Percentiles rank a stretch among this genome's conserved stretches.
These are phyloP conservation scores for Ceratina calcarata DNA, from an alignment of 1,140 invertebrate species.

Conservation along the genomic window DNA sequence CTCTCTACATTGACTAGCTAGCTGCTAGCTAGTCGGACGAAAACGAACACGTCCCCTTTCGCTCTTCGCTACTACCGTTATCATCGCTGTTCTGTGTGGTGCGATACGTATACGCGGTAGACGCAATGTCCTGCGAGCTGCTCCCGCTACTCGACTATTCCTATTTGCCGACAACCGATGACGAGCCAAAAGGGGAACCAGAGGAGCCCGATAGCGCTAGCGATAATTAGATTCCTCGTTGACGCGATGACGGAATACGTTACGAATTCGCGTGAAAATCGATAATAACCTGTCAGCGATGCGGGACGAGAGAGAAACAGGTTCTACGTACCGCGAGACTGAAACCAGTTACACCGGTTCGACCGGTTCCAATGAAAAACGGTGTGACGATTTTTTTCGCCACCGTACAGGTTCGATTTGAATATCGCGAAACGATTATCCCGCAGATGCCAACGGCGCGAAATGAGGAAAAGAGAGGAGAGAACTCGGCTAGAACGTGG, in stretches of 20 bases:
- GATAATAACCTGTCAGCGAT: slow-evolving; percentile 42
- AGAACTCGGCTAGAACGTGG: neutral
- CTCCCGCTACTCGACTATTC: too few species aligned
- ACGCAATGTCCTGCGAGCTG: too few species aligned
- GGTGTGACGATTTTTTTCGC: slow-evolving; percentile 39
- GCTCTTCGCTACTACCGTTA: too few species aligned
- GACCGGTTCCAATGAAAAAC: slow-evolving; percentile 53
- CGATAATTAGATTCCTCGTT: slow-evolving; percentile 9
- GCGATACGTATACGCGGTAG: too few species aligned
- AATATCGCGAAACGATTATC: slow-evolving; percentile 48
- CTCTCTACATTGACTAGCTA: too few species aligned
- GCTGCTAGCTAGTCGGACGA: too few species aligned
- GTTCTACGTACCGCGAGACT: slow-evolving; percentile 29
- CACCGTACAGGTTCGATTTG: slow-evolving; percentile 52
- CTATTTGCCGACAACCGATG: too few species aligned
- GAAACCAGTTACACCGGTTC: slow-evolving; percentile 56
- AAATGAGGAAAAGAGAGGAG: neutral
- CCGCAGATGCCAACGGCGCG: slow-evolving; percentile 17
- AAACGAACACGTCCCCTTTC: too few species aligned
- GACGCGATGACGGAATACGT: slow-evolving; percentile 52
- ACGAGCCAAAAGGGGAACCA: too few species aligned
- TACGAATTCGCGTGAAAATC: slow-evolving; percentile 50
- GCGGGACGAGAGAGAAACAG: slow-evolving; percentile 33
- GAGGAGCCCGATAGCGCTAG: too few species aligned
- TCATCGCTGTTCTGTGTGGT: too few species aligned